phyloP scores from a whole-genome alignment of 2,113 vertebrate species.

The Romanogobio albipinnatus region DNA sequence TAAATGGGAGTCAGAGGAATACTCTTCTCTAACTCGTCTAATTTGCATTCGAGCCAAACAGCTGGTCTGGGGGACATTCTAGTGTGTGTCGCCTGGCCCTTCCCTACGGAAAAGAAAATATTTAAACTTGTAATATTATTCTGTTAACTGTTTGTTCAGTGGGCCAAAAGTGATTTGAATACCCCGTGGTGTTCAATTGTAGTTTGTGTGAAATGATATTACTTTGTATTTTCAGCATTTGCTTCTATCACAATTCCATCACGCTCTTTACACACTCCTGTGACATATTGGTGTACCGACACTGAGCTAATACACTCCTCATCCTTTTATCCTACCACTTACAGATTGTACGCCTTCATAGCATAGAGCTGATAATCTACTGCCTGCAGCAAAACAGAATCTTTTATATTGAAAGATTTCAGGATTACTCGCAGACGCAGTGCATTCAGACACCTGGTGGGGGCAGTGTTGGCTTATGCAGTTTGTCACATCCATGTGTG shows the following conservation, averaged over 20 bases:
- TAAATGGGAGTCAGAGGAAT: slow-evolving; percentile 15
- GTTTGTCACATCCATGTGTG: neutral
- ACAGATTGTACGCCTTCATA: slow-evolving; percentile 30
- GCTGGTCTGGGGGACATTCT: neutral
- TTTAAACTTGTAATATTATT: neutral
- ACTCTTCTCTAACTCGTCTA: slow-evolving; percentile 4
- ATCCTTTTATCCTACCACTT: slow-evolving; percentile 41
- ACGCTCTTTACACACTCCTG: neutral
- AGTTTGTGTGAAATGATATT: neutral
- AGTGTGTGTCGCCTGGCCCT: neutral
- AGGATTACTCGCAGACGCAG: neutral
- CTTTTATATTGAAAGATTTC: neutral
- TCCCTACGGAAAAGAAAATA: neutral
- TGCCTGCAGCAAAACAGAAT: slow-evolving; percentile 38
- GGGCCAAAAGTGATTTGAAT: neutral
- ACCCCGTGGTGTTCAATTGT: neutral
- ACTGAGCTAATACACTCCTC: slow-evolving; percentile 29
- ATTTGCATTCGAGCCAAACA: neutral
- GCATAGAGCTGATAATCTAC: slow-evolving; percentile 44
- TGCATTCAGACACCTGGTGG: slow-evolving; percentile 42
- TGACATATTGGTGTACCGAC: slow-evolving; percentile 7
- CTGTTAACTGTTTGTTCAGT: neutral
- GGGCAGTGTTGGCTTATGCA: slow-evolving; percentile 52
- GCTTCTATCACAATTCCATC: neutral
- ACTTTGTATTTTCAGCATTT: neutral